Percentiles rank a stretch among this genome's conserved stretches.
Conservation (phyloP, 2,888 invertebrate species). For the Laspeyria flexula region DNA sequence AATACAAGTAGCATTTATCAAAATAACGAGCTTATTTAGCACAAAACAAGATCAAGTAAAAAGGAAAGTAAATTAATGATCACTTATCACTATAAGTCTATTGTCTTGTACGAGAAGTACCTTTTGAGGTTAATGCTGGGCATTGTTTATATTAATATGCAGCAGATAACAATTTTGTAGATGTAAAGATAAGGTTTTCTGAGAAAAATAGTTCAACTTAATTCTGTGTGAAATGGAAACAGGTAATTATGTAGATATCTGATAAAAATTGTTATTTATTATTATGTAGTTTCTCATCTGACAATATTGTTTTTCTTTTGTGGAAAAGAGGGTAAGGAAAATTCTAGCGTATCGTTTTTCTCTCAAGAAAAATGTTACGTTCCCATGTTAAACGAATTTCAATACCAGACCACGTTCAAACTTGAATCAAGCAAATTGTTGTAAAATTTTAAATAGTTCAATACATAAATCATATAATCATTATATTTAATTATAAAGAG, state of each 20-base stretch:
- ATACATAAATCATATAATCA: no score
- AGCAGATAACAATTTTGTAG: slow-evolving; percentile 22
- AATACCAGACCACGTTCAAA: no score
- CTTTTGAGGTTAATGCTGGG: slow-evolving; percentile 11
- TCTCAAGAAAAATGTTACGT: no score
- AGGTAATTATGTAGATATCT: no score
- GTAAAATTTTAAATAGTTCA: no score
- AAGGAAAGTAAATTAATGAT: slow-evolving; percentile 29
- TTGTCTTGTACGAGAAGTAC: slow-evolving; percentile 31
- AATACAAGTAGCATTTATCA: slow-evolving; percentile 4
- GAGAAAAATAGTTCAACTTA: no score
- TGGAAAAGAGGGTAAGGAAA: background rate
- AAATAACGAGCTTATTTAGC: slow-evolving; percentile 17
- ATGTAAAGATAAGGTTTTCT: slow-evolving; percentile 29
- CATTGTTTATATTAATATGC: slow-evolving; percentile 31
- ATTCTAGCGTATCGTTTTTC: no score
- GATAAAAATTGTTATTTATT: background rate
- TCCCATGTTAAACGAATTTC: no score
- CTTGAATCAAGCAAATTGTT: no score
- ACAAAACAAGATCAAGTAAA: slow-evolving; percentile 14
- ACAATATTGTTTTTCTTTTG: background rate
- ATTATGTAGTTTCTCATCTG: background rate
- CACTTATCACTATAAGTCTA: slow-evolving; percentile 8
- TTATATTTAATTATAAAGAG: no score
- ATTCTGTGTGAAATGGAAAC: no score